Conservation (phyloP, 1,140 invertebrate genomes). For the Cotesia vestalis region DNA sequence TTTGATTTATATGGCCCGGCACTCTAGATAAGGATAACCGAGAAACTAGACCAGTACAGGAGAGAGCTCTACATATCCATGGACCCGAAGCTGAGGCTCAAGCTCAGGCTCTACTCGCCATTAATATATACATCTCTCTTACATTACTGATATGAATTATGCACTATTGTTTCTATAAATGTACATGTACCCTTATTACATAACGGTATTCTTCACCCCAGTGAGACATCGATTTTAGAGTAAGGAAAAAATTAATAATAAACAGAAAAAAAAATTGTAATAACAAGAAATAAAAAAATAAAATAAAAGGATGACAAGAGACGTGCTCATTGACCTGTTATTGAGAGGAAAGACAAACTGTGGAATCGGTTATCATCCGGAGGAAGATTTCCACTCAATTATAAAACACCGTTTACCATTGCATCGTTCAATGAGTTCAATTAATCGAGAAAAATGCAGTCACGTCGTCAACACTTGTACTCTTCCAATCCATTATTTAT, state of each 20-base stretch:
- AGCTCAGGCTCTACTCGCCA: conserved; percentile 38
- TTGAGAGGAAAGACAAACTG: conserved; percentile 2
- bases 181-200: conserved; percentile 44
- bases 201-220: conserved; percentile 36
- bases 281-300: conserved; percentile 18
- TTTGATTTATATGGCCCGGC: conserved; percentile 52
- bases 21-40: conserved; percentile 49
- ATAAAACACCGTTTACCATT: conserved; percentile 25
- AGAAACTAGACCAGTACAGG: conserved; percentile 30
- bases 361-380: conserved; percentile 20
- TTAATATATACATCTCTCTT: conserved; percentile 23
- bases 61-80: too few species aligned
- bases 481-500: neutral
- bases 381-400: conserved; percentile 11
- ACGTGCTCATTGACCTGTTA: conserved; percentile 25
- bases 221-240: conserved; percentile 23
- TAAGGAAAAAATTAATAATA: conserved; percentile 9
- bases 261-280: neutral
- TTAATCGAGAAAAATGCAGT: conserved; percentile 27
- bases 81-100: neutral
- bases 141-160: neutral
- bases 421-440: conserved; percentile 19
- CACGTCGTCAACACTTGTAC: conserved; percentile 1
- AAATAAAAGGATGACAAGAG: conserved; percentile 20
- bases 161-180: conserved; percentile 33